Conservation (phyloP, 1,140 invertebrate species). For the Frieseomelitta varia region DNA sequence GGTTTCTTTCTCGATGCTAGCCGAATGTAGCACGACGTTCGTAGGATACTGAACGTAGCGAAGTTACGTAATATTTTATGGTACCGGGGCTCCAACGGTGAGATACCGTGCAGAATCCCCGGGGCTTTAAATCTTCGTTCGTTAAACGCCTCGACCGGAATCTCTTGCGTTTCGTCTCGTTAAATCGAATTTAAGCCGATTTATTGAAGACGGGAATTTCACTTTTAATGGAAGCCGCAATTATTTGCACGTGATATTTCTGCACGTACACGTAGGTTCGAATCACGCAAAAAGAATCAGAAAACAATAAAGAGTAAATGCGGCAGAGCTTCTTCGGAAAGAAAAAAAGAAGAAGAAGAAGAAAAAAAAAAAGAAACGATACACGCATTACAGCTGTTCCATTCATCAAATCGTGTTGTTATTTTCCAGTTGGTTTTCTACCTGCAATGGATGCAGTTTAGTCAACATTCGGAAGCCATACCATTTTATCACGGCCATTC, state of each 20-base stretch:
- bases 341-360: no score
- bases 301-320: neutral
- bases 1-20: conserved; percentile 35
- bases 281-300: rapidly evolving
- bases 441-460: conserved; percentile 81
- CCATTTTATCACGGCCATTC: conserved; percentile 82
- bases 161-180: neutral
- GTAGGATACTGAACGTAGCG: neutral
- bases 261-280: neutral
- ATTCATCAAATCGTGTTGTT: conserved; percentile 70
- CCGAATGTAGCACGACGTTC: conserved; percentile 19
- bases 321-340: neutral
- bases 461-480: conserved; percentile 83
- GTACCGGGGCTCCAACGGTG: neutral
- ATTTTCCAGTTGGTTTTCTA: conserved; percentile 82
- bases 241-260: neutral
- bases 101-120: neutral
- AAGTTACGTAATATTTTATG: conserved; percentile 34
- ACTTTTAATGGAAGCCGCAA: no score
- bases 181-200: neutral
- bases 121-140: neutral
- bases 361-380: neutral
- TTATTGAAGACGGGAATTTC: neutral
- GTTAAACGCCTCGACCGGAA: neutral
- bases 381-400: conserved; percentile 11